A percentile compares a stretch with the other conserved stretches of the same genome.
Conservation (phyloP, 92 coral and sea anemone species). For the Metridium senile region DNA sequence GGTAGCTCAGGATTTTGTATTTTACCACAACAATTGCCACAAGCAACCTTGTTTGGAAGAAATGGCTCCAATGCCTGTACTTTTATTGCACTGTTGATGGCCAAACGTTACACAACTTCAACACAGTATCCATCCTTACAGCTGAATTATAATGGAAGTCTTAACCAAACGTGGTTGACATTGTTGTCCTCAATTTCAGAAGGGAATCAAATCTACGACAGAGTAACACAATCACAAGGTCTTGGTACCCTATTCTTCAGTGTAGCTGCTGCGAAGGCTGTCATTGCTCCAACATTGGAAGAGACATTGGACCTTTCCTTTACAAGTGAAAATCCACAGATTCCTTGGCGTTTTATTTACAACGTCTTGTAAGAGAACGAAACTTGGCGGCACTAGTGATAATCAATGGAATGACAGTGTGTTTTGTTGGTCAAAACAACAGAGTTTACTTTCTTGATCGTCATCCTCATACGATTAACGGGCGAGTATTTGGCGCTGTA, state of each 20-base stretch:
- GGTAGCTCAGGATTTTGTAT: conserved; percentile 14
- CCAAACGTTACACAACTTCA: neutral
- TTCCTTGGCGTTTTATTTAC: conserved; percentile 24
- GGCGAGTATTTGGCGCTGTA: conserved; percentile 23
- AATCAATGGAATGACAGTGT: conserved; percentile 20
- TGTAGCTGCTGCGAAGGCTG: conserved; percentile 45
- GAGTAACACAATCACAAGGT: conserved; percentile 46
- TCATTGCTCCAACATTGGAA: neutral
- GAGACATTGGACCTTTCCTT: too few relatives aligned
- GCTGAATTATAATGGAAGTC: neutral
- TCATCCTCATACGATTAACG: conserved; percentile 15
- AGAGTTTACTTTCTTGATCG: conserved; percentile 18
- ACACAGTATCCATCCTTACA: conserved; percentile 5
- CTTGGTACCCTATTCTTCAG: conserved; percentile 40
- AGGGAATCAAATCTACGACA: conserved; percentile 45
- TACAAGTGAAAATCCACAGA: conserved; percentile 7
- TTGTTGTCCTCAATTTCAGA: conserved; percentile 44
- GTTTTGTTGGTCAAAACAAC: conserved; percentile 6
- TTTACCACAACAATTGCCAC: conserved; percentile 41
- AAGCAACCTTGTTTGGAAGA: conserved; percentile 45
- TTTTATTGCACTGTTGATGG: conserved; percentile 1
- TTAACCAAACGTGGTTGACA: conserved; percentile 38
- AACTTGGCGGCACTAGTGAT: conserved; percentile 27
- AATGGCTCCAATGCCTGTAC: conserved; percentile 54
- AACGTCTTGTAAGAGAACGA: conserved; percentile 9